Conservation (phyloP, 2,797 vertebrate species). For the Sebastes hubbsi region DNA sequence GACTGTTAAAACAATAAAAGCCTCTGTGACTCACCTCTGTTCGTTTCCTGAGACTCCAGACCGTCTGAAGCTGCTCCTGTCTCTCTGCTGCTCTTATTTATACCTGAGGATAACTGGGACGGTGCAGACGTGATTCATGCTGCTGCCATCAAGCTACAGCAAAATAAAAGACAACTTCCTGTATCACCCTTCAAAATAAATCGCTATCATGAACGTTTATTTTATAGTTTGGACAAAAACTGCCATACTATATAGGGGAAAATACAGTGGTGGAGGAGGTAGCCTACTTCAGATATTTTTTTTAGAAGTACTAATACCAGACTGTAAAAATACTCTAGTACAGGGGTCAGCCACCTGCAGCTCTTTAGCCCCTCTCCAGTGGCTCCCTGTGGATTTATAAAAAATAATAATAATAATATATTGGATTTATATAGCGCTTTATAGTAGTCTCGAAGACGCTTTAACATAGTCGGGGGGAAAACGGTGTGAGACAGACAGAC, state of each 20-base stretch:
- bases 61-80: slow-evolving; percentile 43
- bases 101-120: slow-evolving; percentile 61
- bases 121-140: slow-evolving; percentile 68
- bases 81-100: slow-evolving; percentile 66
- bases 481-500: too few species aligned
- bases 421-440: too few species aligned
- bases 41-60: slow-evolving; percentile 46
- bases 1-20: neutral
- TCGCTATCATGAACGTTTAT: rapidly evolving
- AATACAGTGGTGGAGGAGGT: neutral
- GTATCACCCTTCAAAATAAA: slow-evolving; percentile 33
- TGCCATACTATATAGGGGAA: neutral
- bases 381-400: too few species aligned
- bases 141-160: neutral
- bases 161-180: neutral
- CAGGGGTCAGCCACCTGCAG: too few species aligned
- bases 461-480: too few species aligned
- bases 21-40: slow-evolving; percentile 66
- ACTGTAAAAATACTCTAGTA: neutral
- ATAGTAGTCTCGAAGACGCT: too few species aligned
- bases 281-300: neutral
- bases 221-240: neutral
- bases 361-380: too few species aligned
- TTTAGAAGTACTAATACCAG: neutral
- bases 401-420: too few species aligned